phyloP scores from a whole-genome alignment of 2,797 vertebrate species.

The Pangasius sanitwongsei region DNA sequence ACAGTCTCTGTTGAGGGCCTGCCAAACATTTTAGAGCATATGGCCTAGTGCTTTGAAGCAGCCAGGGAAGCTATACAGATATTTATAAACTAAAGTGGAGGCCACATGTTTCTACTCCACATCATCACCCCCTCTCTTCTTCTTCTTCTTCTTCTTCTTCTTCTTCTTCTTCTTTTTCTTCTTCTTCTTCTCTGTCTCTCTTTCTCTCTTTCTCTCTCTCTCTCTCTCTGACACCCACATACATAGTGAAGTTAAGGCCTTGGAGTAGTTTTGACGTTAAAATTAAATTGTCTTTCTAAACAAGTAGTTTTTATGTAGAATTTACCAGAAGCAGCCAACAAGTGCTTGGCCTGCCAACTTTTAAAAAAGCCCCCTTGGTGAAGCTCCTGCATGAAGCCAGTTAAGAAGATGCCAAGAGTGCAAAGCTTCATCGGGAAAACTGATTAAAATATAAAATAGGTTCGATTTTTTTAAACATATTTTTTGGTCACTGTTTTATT shows the following conservation, averaged over 20 bases:
- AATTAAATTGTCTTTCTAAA: background rate
- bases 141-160: background rate
- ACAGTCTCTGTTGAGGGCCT: conserved; percentile 55
- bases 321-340: background rate
- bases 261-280: too few species aligned
- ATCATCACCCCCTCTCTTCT: conserved; percentile 35
- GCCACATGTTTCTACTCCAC: conserved; percentile 77
- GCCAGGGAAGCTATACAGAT: conserved; percentile 68
- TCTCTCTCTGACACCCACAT: background rate
- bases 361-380: background rate
- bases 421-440: background rate
- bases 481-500: background rate
- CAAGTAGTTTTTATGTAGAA: background rate
- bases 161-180: background rate
- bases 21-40: conserved; percentile 64
- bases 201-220: background rate
- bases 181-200: background rate
- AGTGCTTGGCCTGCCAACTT: background rate
- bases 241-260: background rate
- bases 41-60: conserved; percentile 67
- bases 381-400: background rate
- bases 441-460: background rate
- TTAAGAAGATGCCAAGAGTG: background rate
- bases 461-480: background rate
- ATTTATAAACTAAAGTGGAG: conserved; percentile 76